Evolutionary conservation across 1,140 invertebrate species (phyloP).

Genomic region (Cardiocondyla obscurior): DNA sequence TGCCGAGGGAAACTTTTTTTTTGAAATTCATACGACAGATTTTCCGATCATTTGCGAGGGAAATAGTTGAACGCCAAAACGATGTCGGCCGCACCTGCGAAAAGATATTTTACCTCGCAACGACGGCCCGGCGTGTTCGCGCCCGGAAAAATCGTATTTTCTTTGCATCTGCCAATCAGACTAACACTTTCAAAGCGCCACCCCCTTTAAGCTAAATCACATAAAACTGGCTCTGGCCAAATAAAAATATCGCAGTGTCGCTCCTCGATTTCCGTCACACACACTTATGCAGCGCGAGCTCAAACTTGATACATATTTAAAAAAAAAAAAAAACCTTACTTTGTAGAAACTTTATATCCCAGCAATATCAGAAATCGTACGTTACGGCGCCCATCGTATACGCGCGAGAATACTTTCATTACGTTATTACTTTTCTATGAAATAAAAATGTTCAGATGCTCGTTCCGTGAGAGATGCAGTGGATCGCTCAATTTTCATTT

Average conservation of each 20-base stretch:
- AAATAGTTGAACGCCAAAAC: constrained; percentile 32
- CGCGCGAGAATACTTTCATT: neutral
- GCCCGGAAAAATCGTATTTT: constrained; percentile 58
- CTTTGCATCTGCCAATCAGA: constrained; percentile 64
- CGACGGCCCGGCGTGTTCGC: constrained; percentile 33
- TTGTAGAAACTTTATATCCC: constrained; percentile 37
- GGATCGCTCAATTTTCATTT: neutral
- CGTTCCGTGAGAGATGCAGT: neutral
- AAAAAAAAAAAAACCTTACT: constrained; percentile 46
- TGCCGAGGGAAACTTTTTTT: constrained; percentile 10
- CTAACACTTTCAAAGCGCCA: constrained; percentile 23
- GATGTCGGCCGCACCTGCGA: constrained; percentile 37
- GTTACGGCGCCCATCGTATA: neutral
- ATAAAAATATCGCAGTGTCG: constrained; percentile 26
- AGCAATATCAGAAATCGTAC: constrained; percentile 21
- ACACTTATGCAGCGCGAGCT: neutral
- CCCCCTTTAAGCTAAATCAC: constrained; percentile 31
- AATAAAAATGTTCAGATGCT: neutral
- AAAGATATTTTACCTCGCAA: constrained; percentile 49
- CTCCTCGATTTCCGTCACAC: constrained; percentile 23
- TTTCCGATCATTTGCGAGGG: constrained; percentile 49
- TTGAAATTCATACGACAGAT: constrained; percentile 44
- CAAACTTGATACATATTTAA: constrained; percentile 42
- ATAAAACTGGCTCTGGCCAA: constrained; percentile 37
- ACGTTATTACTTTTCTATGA: neutral